Evolutionary conservation across 2,797 vertebrate genomes (phyloP), one percentile per base, ranked within the genome.

Genomic region (Mormyrops attenuatus): DNA sequence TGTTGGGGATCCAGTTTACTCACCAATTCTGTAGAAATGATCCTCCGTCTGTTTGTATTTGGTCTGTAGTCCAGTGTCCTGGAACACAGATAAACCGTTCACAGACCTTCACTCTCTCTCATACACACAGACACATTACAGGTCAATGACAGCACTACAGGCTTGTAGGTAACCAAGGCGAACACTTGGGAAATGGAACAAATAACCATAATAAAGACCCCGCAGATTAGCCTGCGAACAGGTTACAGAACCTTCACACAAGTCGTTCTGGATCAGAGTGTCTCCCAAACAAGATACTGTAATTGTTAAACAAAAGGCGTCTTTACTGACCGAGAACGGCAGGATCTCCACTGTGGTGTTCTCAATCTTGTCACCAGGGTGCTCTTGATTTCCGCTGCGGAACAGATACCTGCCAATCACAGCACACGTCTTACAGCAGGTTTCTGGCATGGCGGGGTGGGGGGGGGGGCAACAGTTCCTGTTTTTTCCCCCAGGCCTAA

Each of bases 341-440:
- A 99, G 94, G 91, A 99, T 96, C 91, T 99, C 99, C 91, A 99
- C 97, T 5, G 97, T 98, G 17, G 99, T 98, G 94, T 99, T 99
- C 88, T 97, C 94, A 53, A 99, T 96, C 94, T 96, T 97, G 93
- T 99, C 99, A 89, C 97, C 98, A 7, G 98, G 98, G 90, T 99
- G 99, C 91, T 99, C 99, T 93, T 97, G 97, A 93, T 99, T 99
- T 89, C 99, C 98, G 88, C 98, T 99, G 91, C 98, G 98, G 94
- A 99, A 99, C 91, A 99, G 95, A 93, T 98, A 99, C 94, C 99
- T 99, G 93, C 8, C 95, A 92, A 95, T 92, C 55, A 88, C 94
- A 30, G 1, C 17, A 52, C 44, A 53, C 90, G 0, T 77, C 63
- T 91, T 90, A 85, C 49, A 63, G 22, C 6, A 22, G 5, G 5